Conservation (phyloP, 1,140 invertebrate genomes). For the Lasioglossum baleicum region DNA sequence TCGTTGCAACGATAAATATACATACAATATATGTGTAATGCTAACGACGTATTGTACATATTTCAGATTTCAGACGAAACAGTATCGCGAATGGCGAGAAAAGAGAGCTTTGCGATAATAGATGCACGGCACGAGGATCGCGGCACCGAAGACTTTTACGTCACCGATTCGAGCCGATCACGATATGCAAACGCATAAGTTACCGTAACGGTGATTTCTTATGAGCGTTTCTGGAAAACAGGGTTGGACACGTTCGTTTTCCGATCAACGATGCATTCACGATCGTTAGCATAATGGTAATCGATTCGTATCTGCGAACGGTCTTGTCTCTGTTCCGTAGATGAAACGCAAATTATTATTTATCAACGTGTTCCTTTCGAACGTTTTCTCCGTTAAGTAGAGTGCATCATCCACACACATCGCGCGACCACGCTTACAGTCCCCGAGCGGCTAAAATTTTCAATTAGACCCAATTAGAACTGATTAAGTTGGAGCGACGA, state of each 20-base stretch:
- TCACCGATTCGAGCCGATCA: not conserved
- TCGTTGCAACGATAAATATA: no score
- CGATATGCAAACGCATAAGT: not conserved
- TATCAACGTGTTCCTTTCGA: not conserved
- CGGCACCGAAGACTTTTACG: not conserved
- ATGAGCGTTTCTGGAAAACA: not conserved
- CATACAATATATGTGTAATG: no score
- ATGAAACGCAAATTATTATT: not conserved
- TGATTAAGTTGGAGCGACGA: slow-evolving; percentile 37
- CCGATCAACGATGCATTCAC: not conserved
- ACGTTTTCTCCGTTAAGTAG: not conserved
- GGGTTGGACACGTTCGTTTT: not conserved
- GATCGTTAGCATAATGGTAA: not conserved
- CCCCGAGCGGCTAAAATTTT: slow-evolving; percentile 48
- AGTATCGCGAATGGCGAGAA: no score
- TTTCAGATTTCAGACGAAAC: no score
- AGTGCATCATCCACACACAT: not conserved
- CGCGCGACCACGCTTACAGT: not conserved
- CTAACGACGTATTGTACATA: no score
- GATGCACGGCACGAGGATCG: not conserved
- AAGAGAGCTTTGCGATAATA: not conserved
- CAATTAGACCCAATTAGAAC: slow-evolving; percentile 63
- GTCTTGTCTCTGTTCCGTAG: not conserved
- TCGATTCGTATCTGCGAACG: not conserved
- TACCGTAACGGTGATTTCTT: not conserved